Evolutionary conservation across 2,113 vertebrate species (phyloP).

Genomic region (Notothenia coriiceps): DNA sequence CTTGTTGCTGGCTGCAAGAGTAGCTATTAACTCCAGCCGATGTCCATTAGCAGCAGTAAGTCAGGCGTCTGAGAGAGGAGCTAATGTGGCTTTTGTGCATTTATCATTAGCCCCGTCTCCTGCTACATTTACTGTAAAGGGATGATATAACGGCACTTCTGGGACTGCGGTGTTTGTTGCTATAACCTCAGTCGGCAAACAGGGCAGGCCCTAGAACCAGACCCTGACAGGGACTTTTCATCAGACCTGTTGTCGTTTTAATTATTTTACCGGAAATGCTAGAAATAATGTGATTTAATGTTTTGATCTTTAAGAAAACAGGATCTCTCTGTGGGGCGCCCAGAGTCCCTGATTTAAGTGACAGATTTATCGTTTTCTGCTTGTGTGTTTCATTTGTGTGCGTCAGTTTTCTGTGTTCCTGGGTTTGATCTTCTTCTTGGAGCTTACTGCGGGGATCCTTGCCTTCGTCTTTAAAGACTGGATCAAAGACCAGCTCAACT

Average conservation of each 20-base stretch:
- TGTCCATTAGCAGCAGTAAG: constrained; percentile 79
- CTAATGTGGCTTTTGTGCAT: constrained; percentile 76
- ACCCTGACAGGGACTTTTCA: constrained; percentile 11
- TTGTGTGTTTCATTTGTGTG: constrained; percentile 17
- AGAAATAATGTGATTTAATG: neutral
- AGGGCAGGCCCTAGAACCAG: constrained; percentile 1
- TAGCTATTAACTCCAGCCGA: constrained; percentile 69
- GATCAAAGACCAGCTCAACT: constrained; percentile 96
- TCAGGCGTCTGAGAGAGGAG: constrained; percentile 73
- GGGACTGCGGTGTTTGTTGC: constrained; percentile 61
- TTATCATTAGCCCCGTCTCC: constrained; percentile 71
- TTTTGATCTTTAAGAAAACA: constrained; percentile 3
- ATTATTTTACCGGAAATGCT: constrained; percentile 4
- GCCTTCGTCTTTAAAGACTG: constrained; percentile 95
- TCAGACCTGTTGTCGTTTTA: constrained; percentile 22
- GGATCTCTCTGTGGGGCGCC: neutral
- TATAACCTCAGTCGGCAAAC: constrained; percentile 52
- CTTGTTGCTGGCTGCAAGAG: constrained; percentile 58
- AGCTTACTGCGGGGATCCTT: constrained; percentile 91
- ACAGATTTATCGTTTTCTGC: constrained; percentile 33
- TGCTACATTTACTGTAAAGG: constrained; percentile 78
- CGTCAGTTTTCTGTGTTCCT: constrained; percentile 93
- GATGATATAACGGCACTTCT: constrained; percentile 57
- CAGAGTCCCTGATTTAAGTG: constrained; percentile 20
- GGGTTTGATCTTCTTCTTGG: constrained; percentile 94